Evolutionary conservation across 1,140 invertebrate genomes (phyloP), one percentile per base, ranked within the genome.

Genomic region (Cardiocondyla obscurior): DNA sequence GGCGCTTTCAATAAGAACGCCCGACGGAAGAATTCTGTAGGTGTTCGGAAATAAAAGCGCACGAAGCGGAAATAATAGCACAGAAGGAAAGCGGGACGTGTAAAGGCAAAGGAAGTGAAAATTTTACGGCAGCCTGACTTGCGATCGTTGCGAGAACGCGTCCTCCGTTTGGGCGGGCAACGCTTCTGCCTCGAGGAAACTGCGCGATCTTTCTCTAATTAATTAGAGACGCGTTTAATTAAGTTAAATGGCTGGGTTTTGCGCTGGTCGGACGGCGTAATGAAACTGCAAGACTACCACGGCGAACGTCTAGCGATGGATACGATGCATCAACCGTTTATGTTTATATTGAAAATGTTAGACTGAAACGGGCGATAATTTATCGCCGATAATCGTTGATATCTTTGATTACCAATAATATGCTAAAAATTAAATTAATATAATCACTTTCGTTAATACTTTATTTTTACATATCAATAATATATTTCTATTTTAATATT

Each of bases 181-280:
- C 74, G 74, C 46, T 39, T 73, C 19, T 62, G 55, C 67, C 79
- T 46, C 46, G 22, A 53, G 33, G 57, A 84, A 79, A 72, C 51
- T 19, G 19, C 22, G 14, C 79, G 86, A 87, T 88, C 82, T 81
- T 84, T 76, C 85, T 58, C 72, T 87, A 87, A 88, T 82, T 88
- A 88, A 91, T 91, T 87, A 88, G 60, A 81, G 60, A 58, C 53
- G 33, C 77, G 73, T 83, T 89, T 90, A 91, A 90, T 90, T 89
- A 87, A 87, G 60, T 83, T 85, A 85, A 88, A 87, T 70, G 89
- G 49, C 55, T 30, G 74, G 83, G 51, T 85, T 89, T 85, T 67
- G 46, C n/a, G n/a, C 25, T 10, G 33, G 53, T n/a, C 22, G 28
- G 55, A 25, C 30, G 65, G 51, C 28, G 49, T 36, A 51, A 62